A percentile compares a stretch with the other conserved stretches of the same genome.
These are phyloP conservation scores for Clarias laeviceps DNA, from an alignment of 2,797 vertebrate species.

Conservation along the genomic window DNA sequence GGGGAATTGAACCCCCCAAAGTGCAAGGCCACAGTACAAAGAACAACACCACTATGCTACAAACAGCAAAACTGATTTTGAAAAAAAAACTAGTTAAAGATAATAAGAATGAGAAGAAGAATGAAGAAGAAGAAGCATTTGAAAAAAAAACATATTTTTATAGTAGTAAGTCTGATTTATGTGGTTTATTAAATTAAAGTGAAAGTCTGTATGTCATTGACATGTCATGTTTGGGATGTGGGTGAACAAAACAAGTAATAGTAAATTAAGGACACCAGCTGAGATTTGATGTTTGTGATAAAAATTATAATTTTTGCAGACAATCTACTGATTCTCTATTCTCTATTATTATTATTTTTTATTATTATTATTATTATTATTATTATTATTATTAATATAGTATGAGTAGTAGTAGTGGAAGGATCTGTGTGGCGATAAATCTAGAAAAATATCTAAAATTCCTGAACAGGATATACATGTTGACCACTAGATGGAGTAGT, in stretches of 20 bases:
- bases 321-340: neutral
- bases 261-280: neutral
- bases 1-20: no score
- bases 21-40: no score
- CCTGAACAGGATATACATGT: neutral
- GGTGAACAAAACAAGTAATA: slow-evolving; percentile 1
- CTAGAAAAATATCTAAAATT: no score
- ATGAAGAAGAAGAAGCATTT: no score
- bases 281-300: neutral
- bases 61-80: neutral
- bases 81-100: neutral
- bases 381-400: no score
- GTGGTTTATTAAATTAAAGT: neutral
- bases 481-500: slow-evolving; percentile 39
- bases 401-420: neutral
- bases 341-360: slow-evolving; percentile 4
- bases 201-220: neutral
- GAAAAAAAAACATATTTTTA: neutral
- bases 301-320: neutral
- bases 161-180: neutral
- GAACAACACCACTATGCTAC: no score
- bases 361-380: neutral
- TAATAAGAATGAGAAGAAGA: no score
- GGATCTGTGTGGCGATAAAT: neutral
- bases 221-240: neutral